Conservation (phyloP, 2,888 invertebrate genomes). For the Cheilosia scutellata region DNA sequence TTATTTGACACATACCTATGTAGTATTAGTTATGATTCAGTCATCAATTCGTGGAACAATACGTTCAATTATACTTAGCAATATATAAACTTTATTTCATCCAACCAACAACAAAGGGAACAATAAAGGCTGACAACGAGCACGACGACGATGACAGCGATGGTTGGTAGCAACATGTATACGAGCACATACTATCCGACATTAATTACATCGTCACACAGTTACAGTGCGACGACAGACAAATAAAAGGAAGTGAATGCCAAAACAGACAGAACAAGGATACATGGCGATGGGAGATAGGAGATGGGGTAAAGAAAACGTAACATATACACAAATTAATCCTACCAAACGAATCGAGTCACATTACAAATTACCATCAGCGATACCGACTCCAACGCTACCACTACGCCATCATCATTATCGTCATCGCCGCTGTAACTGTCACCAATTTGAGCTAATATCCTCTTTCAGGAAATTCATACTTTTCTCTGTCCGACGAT, state of each 20-base stretch:
- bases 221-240: not conserved
- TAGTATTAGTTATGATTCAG: constrained; percentile 12
- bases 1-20: no score
- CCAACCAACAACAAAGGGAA: not conserved
- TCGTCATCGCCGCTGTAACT: constrained; percentile 60
- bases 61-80: constrained; percentile 55
- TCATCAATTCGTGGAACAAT: constrained; percentile 44
- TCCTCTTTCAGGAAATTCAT: constrained; percentile 73
- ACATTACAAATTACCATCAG: constrained; percentile 65
- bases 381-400: constrained; percentile 25
- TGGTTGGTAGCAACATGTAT: constrained; percentile 2
- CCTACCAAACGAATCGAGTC: constrained; percentile 62
- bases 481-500: constrained; percentile 70
- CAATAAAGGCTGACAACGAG: not conserved
- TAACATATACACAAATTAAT: constrained; percentile 49
- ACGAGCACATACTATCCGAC: constrained; percentile 30
- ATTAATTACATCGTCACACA: constrained; percentile 23
- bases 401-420: constrained; percentile 43
- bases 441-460: constrained; percentile 70
- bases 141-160: not conserved
- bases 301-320: not conserved
- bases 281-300: not conserved
- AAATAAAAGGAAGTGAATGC: constrained; percentile 17
- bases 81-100: constrained; percentile 9
- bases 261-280: constrained; percentile 10